These are phyloP conservation scores for Ypsolopha sequella DNA, from an alignment of 2,888 invertebrate species.

Conservation along the genomic window DNA sequence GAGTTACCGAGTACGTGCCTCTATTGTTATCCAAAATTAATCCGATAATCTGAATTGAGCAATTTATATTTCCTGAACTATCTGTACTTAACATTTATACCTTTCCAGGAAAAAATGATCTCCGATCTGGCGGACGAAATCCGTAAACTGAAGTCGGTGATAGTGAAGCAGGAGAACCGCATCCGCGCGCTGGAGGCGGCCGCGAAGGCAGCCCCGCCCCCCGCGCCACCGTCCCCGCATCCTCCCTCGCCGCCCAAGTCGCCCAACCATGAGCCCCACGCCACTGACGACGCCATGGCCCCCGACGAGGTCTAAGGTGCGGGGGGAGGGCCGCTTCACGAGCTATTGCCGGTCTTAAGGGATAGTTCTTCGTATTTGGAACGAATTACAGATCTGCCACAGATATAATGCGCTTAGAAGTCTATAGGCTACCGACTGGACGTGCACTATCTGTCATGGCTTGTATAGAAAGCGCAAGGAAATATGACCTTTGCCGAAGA, in stretches of 20 bases:
- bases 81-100: no score
- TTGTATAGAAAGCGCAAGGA: no score
- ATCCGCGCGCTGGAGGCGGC: conserved; percentile 82
- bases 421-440: no score
- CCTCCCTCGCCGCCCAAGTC: conserved; percentile 43
- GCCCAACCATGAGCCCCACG: conserved; percentile 31
- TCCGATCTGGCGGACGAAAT: conserved; percentile 92
- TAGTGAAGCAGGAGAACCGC: conserved; percentile 92
- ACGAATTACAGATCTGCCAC: no score
- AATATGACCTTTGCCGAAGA: no score
- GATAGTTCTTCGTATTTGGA: background rate
- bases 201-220: conserved; percentile 29
- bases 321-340: background rate
- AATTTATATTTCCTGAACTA: no score
- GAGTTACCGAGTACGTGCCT: no score
- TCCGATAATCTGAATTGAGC: no score
- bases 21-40: no score
- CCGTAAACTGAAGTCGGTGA: conserved; percentile 92
- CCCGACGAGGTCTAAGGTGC: conserved; percentile 70
- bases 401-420: no score
- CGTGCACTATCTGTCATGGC: no score
- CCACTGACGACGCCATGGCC: conserved; percentile 50
- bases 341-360: no score
- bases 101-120: conserved; percentile 76
- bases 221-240: conserved; percentile 34